A percentile compares a stretch with the other conserved stretches of the same genome.
phyloP scores from a whole-genome alignment of 2,888 invertebrate species.

The Brachyptera putata region DNA sequence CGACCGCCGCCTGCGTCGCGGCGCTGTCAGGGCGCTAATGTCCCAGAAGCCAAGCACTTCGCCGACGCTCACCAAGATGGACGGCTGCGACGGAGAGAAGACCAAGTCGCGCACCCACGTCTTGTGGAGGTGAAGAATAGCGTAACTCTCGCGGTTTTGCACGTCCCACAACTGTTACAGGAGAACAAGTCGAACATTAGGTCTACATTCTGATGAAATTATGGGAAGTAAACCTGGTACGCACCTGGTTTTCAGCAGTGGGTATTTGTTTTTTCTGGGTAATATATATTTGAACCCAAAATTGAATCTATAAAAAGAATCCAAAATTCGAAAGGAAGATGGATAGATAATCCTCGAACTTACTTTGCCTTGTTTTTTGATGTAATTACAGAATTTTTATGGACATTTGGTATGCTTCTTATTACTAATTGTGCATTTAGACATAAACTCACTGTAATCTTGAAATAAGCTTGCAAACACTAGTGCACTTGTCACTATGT shows the following conservation, averaged over 20 bases:
- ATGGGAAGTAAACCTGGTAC: not conserved
- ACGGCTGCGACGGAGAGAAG: conserved; percentile 50
- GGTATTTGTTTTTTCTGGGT: too few species aligned
- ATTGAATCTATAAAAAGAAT: too few species aligned
- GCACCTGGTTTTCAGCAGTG: not conserved
- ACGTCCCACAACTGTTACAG: conserved; percentile 51
- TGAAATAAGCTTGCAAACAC: too few species aligned
- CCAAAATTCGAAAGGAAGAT: too few species aligned
- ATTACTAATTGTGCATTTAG: too few species aligned
- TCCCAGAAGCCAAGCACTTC: conserved; percentile 60
- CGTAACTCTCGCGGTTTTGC: conserved; percentile 44
- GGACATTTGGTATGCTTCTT: too few species aligned
- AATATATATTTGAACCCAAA: conserved; percentile 19
- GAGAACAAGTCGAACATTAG: conserved; percentile 23
- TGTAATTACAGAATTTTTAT: too few species aligned
- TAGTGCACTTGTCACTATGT: too few species aligned
- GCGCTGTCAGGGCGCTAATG: conserved; percentile 41
- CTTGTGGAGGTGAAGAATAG: conserved; percentile 51
- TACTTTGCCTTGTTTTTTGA: too few species aligned
- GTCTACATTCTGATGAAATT: not conserved
- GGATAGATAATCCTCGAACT: too few species aligned
- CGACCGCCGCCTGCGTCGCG: not conserved
- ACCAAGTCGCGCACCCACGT: conserved; percentile 50
- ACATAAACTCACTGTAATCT: too few species aligned
- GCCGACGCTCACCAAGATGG: conserved; percentile 54